Evolutionary conservation across 2,113 vertebrate species (phyloP), one percentile per base, ranked within the genome.

Genomic region (Mormoops blainvillei): DNA sequence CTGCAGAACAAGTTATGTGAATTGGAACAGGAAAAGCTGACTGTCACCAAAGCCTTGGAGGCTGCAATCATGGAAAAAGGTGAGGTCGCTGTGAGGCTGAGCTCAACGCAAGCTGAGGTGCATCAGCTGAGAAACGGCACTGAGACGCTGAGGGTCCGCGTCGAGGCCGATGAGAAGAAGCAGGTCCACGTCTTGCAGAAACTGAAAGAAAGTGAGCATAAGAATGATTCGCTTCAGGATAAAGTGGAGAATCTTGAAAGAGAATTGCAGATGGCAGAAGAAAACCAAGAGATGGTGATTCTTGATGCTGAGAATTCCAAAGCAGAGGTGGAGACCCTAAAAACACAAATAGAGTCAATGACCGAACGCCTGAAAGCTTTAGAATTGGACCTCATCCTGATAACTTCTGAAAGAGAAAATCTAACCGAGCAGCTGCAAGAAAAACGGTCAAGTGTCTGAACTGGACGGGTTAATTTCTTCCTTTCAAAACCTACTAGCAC

Each of bases 121-220:
- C 95, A 93, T 58, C 98, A 99, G 97, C 98, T 99, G 98, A 98
- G 98, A 48, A 96, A 56, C 0, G 99, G 99, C 71, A 99, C 99
- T 3, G 99, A 99, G 98, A 99, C 99, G 86, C 98, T 99, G 20
- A 98, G 99, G 95, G 98, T 99, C 63, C 99, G 99, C 94, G 99
- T 99, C 5, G 99, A 99, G 97, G 99, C 99, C 0, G 99, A 99
- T 43, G 99, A 99, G 96, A 99, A 98, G 94, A 99, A 99, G 98
- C 99, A 98, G 78, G 96, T 48, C 31, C 98, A 98, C 0, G 76
- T 99, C 94, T 92, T 94, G 84, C 98, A 99, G 89, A 98, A 99
- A 45, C 98, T 99, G 83, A 99, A 98, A 96, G 98, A 98, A 41
- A 98, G 98, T 1, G 99, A 99, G 92, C 95, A 98, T 14, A 99